Evolutionary conservation across 2,113 vertebrate genomes (phyloP).

Genomic region (Coptodon bakossiorum): DNA sequence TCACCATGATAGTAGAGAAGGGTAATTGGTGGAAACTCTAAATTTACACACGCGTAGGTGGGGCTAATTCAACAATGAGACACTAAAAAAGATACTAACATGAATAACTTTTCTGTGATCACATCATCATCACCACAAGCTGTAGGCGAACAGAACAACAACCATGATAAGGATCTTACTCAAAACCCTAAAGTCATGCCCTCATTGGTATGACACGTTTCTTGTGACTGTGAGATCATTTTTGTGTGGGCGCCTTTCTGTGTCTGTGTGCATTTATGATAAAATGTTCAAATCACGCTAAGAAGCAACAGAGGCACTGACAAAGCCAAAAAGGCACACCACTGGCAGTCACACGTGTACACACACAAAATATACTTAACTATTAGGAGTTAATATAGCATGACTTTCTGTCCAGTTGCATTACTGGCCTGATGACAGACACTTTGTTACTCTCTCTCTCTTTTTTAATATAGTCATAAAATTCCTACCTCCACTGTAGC

Average conservation of each 20-base stretch:
- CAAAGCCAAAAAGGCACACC: background rate
- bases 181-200: background rate
- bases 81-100: background rate
- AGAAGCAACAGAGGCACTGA: background rate
- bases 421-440: background rate
- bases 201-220: background rate
- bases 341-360: background rate
- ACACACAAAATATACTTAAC: background rate
- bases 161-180: background rate
- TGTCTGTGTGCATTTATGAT: background rate
- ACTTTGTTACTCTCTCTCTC: background rate
- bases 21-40: background rate
- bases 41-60: background rate
- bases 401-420: background rate
- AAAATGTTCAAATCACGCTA: background rate
- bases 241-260: background rate
- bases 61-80: background rate
- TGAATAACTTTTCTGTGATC: background rate
- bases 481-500: background rate
- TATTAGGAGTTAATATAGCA: background rate
- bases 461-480: background rate
- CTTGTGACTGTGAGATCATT: background rate
- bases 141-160: background rate
- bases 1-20: background rate
- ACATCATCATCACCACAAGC: background rate